Evolutionary conservation across 2,888 invertebrate genomes (phyloP).

Genomic region (Lymantria monacha): DNA sequence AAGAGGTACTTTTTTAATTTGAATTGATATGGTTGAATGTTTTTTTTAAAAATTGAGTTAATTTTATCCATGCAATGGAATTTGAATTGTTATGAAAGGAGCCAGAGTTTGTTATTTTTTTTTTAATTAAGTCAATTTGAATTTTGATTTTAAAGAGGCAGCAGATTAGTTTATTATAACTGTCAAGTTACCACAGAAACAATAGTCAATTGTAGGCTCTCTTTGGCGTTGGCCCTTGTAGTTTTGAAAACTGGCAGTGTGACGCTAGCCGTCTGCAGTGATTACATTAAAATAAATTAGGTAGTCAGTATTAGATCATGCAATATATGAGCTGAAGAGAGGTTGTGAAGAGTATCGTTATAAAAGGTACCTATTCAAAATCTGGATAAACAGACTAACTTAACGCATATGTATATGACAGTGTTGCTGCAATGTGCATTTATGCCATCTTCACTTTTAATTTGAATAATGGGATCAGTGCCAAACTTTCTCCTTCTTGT

Average conservation of each 20-base stretch:
- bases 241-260: constrained; percentile 47
- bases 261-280: constrained; percentile 32
- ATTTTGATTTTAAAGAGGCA: constrained; percentile 72
- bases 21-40: constrained; percentile 74
- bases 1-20: constrained; percentile 79
- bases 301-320: constrained; percentile 72
- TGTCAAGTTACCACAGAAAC: constrained; percentile 77
- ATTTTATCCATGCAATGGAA: constrained; percentile 79
- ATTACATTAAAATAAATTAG: constrained; percentile 33
- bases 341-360: constrained; percentile 78
- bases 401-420: constrained; percentile 57
- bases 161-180: constrained; percentile 71
- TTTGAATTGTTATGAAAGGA: constrained; percentile 78
- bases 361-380: constrained; percentile 81
- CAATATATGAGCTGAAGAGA: constrained; percentile 74
- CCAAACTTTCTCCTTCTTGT: constrained; percentile 80
- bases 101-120: constrained; percentile 77
- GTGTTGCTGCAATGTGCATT: constrained; percentile 79
- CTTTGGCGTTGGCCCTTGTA: constrained; percentile 66
- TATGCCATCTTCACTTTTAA: constrained; percentile 74
- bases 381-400: constrained; percentile 78
- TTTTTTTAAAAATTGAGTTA: constrained; percentile 70
- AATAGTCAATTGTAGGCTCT: constrained; percentile 77
- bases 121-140: constrained; percentile 74
- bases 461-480: constrained; percentile 80